Percentiles rank a stretch among this genome's conserved stretches.
Evolutionary conservation across 1,140 invertebrate species (phyloP).

Genomic region (Pseudomyrmex flavicornis): DNA sequence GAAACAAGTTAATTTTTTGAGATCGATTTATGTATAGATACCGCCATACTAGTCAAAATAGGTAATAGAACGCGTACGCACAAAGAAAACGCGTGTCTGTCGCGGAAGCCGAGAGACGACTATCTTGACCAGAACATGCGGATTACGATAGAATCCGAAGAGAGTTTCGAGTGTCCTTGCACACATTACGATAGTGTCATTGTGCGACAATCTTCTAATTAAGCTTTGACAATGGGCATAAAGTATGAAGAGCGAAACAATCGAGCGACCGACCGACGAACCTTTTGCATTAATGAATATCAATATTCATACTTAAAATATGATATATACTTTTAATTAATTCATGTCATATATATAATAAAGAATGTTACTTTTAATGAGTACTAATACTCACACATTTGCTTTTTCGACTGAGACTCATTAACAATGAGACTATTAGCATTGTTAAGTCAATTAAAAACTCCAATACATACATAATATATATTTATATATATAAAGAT

Average conservation of each 20-base stretch:
- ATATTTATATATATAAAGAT: no score
- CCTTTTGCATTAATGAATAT: no score
- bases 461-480: no score
- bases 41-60: not conserved
- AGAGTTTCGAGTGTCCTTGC: conserved; percentile 57
- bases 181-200: conserved; percentile 70
- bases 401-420: no score
- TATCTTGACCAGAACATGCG: conserved; percentile 57
- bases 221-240: conserved; percentile 73
- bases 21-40: not conserved
- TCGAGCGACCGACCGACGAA: conserved; percentile 25
- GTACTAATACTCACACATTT: no score
- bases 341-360: no score
- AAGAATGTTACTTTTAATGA: no score
- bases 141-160: conserved; percentile 18
- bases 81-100: not conserved
- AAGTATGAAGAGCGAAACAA: conserved; percentile 69
- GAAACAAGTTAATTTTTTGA: not conserved
- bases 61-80: no score
- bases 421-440: no score
- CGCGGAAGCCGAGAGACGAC: conserved; percentile 58
- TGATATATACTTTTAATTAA: no score
- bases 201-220: conserved; percentile 79
- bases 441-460: no score
- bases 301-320: no score